Percentiles rank a stretch among this genome's conserved stretches.
Conservation (phyloP, 2,888 invertebrate species). For the Epirrita christyi region DNA sequence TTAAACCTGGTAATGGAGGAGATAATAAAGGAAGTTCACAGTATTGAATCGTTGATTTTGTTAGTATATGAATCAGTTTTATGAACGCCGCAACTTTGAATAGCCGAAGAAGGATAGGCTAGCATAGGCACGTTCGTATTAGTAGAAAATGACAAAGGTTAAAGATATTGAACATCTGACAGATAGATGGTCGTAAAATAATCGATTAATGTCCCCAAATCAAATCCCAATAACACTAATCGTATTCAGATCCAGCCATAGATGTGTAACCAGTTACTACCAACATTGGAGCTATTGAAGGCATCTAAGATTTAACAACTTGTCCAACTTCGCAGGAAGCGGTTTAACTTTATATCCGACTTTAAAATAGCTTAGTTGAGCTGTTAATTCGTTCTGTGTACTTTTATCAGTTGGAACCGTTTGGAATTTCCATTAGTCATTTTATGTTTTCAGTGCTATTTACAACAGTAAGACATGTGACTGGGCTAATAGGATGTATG, state of each 20-base stretch:
- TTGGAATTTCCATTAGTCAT: constrained; percentile 8
- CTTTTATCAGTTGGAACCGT: constrained; percentile 24
- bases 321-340: constrained; percentile 20
- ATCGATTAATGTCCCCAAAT: constrained; percentile 16
- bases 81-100: no score
- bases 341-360: constrained; percentile 31
- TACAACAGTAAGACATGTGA: no score
- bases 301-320: constrained; percentile 22
- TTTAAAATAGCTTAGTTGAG: constrained; percentile 35
- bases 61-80: constrained; percentile 14
- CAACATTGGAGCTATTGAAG: constrained; percentile 11
- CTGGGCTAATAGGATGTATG: no score
- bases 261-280: constrained; percentile 5
- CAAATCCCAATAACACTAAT: constrained; percentile 19
- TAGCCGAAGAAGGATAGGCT: no score
- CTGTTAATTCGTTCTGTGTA: constrained; percentile 27
- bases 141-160: no score
- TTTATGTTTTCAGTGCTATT: not conserved
- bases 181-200: constrained; percentile 7
- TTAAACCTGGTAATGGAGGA: constrained; percentile 18
- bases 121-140: no score
- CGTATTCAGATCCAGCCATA: constrained; percentile 1
- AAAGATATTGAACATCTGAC: not conserved
- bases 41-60: constrained; percentile 13
- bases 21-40: constrained; percentile 16